Percentiles rank a stretch among this genome's conserved stretches.
phyloP scores from a whole-genome alignment of 53 echinoderm and acorn worm species.

The Antedon mediterranea region DNA sequence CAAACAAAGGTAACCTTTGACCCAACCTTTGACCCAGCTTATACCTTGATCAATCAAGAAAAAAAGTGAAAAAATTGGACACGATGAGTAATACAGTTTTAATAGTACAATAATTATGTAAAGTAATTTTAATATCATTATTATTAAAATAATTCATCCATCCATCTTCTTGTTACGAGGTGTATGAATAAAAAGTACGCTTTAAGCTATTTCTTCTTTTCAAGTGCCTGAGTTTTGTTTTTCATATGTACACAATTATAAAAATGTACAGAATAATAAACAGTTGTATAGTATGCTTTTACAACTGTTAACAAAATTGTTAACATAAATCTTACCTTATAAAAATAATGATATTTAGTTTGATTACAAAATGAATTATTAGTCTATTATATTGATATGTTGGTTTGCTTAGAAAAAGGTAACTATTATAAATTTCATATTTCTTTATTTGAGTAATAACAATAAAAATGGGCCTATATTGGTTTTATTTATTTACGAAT shows the following conservation, averaged over 20 bases:
- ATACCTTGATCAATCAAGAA: neutral
- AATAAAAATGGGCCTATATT: no score
- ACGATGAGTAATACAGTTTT: neutral
- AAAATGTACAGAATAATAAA: neutral
- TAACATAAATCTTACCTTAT: neutral
- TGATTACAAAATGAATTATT: neutral
- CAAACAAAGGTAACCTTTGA: neutral
- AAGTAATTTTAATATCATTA: neutral
- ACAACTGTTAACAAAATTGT: neutral
- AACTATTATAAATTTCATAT: no score
- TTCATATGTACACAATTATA: neutral
- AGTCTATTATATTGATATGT: neutral
- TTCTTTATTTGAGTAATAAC: no score
- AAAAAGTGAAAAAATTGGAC: neutral
- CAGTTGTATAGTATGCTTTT: neutral
- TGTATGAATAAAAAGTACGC: no score
- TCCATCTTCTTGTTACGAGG: neutral
- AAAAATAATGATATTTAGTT: neutral
- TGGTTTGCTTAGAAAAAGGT: no score
- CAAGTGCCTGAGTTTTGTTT: neutral
- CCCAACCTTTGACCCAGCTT: neutral
- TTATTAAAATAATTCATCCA: neutral
- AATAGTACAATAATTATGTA: neutral
- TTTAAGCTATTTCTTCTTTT: neutral
- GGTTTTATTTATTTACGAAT: no score